Percentiles rank a stretch among this genome's conserved stretches.
phyloP scores from a whole-genome alignment of 2,113 vertebrate genomes.

The Pelobates fuscus region DNA sequence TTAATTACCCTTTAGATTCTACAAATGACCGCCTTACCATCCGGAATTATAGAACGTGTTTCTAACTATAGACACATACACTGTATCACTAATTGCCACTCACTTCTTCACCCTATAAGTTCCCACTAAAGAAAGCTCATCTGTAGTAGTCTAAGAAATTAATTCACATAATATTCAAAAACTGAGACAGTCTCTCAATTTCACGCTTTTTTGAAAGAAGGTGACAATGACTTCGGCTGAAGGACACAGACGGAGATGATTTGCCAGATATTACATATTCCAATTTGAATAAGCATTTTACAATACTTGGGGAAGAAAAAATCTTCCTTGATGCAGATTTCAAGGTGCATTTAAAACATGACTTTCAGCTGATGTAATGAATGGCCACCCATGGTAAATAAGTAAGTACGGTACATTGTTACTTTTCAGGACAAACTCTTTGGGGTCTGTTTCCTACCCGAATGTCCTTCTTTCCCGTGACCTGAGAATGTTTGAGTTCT shows the following conservation, averaged over 20 bases:
- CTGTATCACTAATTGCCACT: too few species aligned
- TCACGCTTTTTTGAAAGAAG: neutral
- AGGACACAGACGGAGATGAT: conserved; percentile 5
- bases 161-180: neutral
- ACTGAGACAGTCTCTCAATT: neutral
- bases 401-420: too few species aligned
- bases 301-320: neutral
- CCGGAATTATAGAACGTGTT: too few species aligned
- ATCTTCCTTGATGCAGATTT: neutral
- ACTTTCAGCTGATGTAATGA: too few species aligned
- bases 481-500: too few species aligned
- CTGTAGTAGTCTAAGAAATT: neutral
- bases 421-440: too few species aligned
- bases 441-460: too few species aligned
- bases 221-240: conserved; percentile 4
- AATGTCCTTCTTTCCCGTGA: too few species aligned
- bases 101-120: neutral
- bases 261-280: conserved; percentile 9
- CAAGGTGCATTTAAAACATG: neutral
- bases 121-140: neutral
- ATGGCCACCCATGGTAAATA: too few species aligned
- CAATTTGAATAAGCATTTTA: neutral
- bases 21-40: too few species aligned
- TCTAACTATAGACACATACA: too few species aligned
- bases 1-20: too few species aligned